phyloP scores from a whole-genome alignment of 2,888 invertebrate species.

The Brenthis daphne region DNA sequence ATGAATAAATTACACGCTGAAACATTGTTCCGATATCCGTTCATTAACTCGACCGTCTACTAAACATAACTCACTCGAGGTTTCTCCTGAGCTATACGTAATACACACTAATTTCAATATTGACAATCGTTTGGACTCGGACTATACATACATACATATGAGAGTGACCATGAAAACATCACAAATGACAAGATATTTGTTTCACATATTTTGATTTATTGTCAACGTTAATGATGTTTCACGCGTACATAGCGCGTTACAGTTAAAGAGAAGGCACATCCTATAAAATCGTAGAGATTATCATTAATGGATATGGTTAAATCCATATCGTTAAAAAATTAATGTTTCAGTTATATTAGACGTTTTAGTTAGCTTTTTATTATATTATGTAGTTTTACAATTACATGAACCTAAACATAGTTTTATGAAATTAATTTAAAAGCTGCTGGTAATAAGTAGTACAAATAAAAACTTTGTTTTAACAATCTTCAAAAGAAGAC shows the following conservation, averaged over 20 bases:
- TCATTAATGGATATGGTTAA: no score
- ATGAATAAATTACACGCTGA: slow-evolving; percentile 82
- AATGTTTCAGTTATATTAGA: no score
- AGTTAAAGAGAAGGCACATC: neutral
- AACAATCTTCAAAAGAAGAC: no score
- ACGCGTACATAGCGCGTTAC: neutral
- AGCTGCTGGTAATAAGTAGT: no score
- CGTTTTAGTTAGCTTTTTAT: no score
- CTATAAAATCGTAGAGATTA: no score
- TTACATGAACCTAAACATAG: no score
- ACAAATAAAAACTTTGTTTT: no score
- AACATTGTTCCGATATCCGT: slow-evolving; percentile 77
- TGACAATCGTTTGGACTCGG: slow-evolving; percentile 64
- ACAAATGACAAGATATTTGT: slow-evolving; percentile 51
- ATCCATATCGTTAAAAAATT: no score
- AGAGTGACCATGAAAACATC: slow-evolving; percentile 59
- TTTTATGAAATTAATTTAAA: no score
- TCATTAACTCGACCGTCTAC: slow-evolving; percentile 68
- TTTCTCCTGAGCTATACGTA: slow-evolving; percentile 46
- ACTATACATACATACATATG: slow-evolving; percentile 41
- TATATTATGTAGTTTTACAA: no score
- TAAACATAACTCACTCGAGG: slow-evolving; percentile 53
- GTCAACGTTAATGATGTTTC: neutral
- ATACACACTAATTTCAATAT: slow-evolving; percentile 65
- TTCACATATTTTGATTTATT: slow-evolving; percentile 47